phyloP scores from a whole-genome alignment of 2,888 invertebrate genomes.

The Rhagium mordax region DNA sequence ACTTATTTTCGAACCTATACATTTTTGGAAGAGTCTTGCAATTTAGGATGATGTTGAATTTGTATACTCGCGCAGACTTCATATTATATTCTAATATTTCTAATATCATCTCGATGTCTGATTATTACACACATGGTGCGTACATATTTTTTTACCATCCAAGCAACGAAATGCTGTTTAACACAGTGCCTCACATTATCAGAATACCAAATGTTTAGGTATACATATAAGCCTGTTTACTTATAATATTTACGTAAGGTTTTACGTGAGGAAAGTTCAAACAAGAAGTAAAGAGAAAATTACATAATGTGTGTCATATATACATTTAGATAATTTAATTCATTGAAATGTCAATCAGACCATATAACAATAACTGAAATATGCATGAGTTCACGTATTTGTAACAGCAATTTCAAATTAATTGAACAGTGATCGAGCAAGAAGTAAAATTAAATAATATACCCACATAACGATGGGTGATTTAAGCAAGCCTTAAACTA shows the following conservation, averaged over 20 bases:
- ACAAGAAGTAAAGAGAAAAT: constrained; percentile 29
- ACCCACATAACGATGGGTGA: neutral
- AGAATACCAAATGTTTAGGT: constrained; percentile 9
- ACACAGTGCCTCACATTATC: constrained; percentile 11
- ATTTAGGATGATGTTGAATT: too few species aligned
- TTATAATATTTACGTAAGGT: constrained; percentile 33
- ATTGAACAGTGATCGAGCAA: constrained; percentile 18
- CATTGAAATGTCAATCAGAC: constrained; percentile 22
- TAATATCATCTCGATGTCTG: too few species aligned
- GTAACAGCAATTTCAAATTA: constrained; percentile 22
- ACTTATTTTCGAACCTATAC: too few species aligned
- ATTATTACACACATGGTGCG: neutral
- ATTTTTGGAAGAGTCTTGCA: too few species aligned
- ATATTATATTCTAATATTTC: too few species aligned
- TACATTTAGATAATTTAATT: constrained; percentile 19
- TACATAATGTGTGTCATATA: constrained; percentile 33
- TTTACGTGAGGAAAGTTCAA: constrained; percentile 36
- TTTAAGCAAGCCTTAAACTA: too few species aligned
- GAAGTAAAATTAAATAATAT: neutral
- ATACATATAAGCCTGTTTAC: constrained; percentile 15
- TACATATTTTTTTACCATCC: constrained; percentile 17
- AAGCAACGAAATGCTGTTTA: neutral
- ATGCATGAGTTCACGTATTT: constrained; percentile 28
- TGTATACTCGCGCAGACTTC: too few species aligned
- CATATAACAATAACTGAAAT: constrained; percentile 25